Conservation (phyloP, 2,888 invertebrate genomes). For the Lasioglossum malachurum region DNA sequence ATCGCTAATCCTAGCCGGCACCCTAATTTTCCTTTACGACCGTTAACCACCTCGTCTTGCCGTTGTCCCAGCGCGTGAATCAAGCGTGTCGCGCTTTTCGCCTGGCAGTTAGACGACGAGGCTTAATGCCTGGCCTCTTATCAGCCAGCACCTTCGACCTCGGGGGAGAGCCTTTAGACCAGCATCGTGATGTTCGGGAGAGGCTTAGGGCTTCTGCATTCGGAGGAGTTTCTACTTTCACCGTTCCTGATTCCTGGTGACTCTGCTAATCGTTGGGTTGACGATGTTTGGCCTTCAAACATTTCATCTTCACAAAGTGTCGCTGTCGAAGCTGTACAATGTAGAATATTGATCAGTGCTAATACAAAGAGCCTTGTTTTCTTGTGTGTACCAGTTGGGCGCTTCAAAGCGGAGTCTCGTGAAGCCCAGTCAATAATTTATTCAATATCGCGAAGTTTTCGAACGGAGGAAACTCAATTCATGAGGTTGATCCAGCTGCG, state of each 20-base stretch:
- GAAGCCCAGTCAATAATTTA: background rate
- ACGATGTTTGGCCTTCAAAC: background rate
- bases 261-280: background rate
- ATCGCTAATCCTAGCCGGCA: constrained; percentile 63
- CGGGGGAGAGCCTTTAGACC: constrained; percentile 18
- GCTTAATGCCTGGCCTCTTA: constrained; percentile 70
- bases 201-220: constrained; percentile 8
- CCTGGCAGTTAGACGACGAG: constrained; percentile 47
- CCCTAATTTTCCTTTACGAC: constrained; percentile 68
- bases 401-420: background rate
- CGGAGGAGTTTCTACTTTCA: background rate
- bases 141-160: constrained; percentile 71
- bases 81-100: constrained; percentile 46
- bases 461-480: background rate
- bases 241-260: background rate
- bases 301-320: background rate
- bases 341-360: background rate
- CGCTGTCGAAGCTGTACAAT: background rate
- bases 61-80: constrained; percentile 31
- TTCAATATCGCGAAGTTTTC: background rate
- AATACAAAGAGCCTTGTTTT: background rate
- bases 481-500: background rate
- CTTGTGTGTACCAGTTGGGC: too few relatives aligned
- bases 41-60: constrained; percentile 62
- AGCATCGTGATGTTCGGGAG: background rate